phyloP scores from a whole-genome alignment of 2,888 invertebrate genomes.

The Chesias legatella region DNA sequence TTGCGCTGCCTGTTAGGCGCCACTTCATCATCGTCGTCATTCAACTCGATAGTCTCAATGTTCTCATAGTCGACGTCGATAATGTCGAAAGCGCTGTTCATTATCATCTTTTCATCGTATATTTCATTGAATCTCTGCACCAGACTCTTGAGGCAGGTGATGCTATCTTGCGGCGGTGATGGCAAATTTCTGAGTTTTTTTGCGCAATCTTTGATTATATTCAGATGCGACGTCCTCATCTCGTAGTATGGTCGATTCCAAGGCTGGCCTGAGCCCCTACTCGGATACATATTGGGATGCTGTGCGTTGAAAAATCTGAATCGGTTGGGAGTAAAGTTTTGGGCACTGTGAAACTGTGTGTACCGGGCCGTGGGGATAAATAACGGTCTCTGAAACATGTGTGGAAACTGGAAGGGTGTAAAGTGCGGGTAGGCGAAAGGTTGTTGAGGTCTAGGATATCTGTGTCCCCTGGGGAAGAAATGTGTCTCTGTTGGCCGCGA shows the following conservation, averaged over 20 bases:
- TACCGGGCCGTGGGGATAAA: not conserved
- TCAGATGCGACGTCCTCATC: slow-evolving; percentile 2
- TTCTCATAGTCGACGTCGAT: slow-evolving; percentile 31
- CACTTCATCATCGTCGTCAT: slow-evolving; percentile 48
- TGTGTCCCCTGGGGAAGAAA: not conserved
- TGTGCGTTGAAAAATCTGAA: not conserved
- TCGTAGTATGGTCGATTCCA: not conserved
- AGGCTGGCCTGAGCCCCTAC: no score
- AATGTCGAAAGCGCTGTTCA: slow-evolving; percentile 46
- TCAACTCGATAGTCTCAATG: slow-evolving; percentile 59
- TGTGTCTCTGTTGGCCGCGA: slow-evolving; percentile 1
- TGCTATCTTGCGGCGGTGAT: not conserved
- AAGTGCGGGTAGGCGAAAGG: not conserved
- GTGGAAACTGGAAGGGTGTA: not conserved
- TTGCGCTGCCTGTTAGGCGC: slow-evolving; percentile 41
- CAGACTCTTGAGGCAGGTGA: slow-evolving; percentile 37
- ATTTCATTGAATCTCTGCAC: slow-evolving; percentile 53
- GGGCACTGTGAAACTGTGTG: slow-evolving; percentile 6
- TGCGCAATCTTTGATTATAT: slow-evolving; percentile 5
- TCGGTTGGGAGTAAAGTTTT: not conserved
- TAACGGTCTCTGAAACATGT: slow-evolving; percentile 3
- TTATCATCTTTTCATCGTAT: slow-evolving; percentile 45
- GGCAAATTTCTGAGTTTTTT: not conserved
- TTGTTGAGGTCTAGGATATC: not conserved
- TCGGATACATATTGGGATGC: no score